A percentile compares a stretch with the other conserved stretches of the same genome.
phyloP scores from a whole-genome alignment of 2,113 vertebrate species.

The Siniperca knerii region DNA sequence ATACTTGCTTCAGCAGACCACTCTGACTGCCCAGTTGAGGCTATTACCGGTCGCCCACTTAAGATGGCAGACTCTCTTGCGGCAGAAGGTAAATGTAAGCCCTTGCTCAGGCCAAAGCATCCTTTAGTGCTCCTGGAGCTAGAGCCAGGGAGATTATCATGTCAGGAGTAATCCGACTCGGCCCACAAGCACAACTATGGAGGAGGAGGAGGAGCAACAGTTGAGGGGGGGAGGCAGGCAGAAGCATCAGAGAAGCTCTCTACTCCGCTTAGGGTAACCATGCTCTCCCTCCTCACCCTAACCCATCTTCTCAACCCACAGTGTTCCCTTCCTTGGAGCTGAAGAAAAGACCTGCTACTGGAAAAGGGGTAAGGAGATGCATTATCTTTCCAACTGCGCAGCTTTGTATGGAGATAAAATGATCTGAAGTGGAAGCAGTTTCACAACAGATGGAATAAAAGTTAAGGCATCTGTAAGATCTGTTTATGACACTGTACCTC shows the following conservation, averaged over 20 bases:
- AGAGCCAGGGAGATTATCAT: conserved; percentile 83
- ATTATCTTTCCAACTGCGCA: conserved; percentile 26
- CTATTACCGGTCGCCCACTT: conserved; percentile 62
- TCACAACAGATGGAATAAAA: conserved; percentile 53
- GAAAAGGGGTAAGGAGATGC: conserved; percentile 54
- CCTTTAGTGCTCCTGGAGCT: conserved; percentile 78
- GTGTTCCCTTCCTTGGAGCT: conserved; percentile 43
- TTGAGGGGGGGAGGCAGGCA: conserved; percentile 71
- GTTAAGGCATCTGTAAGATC: conserved; percentile 53
- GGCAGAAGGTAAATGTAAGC: conserved; percentile 81
- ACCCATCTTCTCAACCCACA: conserved; percentile 69
- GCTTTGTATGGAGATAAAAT: conserved; percentile 14
- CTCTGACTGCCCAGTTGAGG: conserved; percentile 57
- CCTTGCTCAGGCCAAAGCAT: conserved; percentile 80
- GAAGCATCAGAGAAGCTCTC: conserved; percentile 75
- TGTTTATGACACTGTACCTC: conserved; percentile 32
- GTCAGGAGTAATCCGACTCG: conserved; percentile 86
- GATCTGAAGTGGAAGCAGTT: conserved; percentile 6
- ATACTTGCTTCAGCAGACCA: conserved; percentile 52
- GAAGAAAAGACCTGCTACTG: conserved; percentile 58
- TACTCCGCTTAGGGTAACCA: conserved; percentile 73
- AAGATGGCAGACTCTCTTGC: conserved; percentile 66
- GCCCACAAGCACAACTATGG: conserved; percentile 78
- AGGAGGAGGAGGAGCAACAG: conserved; percentile 82
- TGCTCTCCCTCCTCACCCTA: conserved; percentile 71